phyloP scores from a whole-genome alignment of 2,888 invertebrate genomes.

The Hydraecia micacea region DNA sequence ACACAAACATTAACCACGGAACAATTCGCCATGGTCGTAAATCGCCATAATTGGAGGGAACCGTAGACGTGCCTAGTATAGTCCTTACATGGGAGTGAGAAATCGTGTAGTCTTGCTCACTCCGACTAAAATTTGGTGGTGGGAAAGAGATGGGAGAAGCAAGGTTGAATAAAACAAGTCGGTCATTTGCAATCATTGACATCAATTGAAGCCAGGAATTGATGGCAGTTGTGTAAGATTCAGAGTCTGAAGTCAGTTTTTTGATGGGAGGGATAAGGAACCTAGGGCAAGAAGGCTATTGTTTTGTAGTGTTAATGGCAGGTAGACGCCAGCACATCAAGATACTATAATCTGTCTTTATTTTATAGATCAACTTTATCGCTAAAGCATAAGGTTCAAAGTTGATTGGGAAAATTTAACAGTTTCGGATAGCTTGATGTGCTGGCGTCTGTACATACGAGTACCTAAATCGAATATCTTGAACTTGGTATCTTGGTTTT shows the following conservation, averaged over 20 bases:
- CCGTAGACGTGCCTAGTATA: conserved; percentile 68
- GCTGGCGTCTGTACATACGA: too few relatives aligned
- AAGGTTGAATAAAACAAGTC: conserved; percentile 56
- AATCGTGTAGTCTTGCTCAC: conserved; percentile 39
- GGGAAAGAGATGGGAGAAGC: conserved; percentile 22
- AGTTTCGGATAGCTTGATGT: too few relatives aligned
- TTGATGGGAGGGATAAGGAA: background rate
- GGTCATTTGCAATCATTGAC: conserved; percentile 65
- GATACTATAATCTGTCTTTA: too few relatives aligned
- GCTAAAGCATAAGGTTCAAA: too few relatives aligned
- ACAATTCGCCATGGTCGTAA: conserved; percentile 76
- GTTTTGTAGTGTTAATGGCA: background rate
- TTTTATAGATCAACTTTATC: too few relatives aligned
- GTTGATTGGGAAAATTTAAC: too few relatives aligned
- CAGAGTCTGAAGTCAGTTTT: conserved; percentile 27
- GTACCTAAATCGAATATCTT: too few relatives aligned
- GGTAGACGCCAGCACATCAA: too few relatives aligned
- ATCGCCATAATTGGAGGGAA: conserved; percentile 80
- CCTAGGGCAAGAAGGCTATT: background rate
- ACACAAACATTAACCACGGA: conserved; percentile 54
- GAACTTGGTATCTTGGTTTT: too few relatives aligned
- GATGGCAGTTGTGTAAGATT: conserved; percentile 46
- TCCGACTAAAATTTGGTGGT: conserved; percentile 1
- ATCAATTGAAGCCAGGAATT: conserved; percentile 55
- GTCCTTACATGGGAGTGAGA: conserved; percentile 53